These are phyloP conservation scores for Choristoneura rosaceana DNA, from an alignment of 2,888 invertebrate species.

Conservation along the genomic window DNA sequence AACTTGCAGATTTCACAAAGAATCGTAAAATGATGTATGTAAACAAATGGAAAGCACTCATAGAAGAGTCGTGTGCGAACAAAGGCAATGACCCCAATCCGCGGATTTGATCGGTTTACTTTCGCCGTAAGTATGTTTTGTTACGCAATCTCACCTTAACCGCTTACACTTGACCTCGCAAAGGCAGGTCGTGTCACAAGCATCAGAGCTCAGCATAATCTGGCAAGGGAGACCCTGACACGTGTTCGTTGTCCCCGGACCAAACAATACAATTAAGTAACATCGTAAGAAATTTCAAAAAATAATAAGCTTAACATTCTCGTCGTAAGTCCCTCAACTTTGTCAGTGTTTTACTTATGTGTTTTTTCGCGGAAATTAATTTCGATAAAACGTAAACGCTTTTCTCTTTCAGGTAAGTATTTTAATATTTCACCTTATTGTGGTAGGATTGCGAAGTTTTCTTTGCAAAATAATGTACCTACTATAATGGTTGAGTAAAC, in stretches of 20 bases:
- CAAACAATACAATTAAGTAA: constrained; percentile 34
- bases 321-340: not conserved
- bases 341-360: constrained; percentile 1
- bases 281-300: constrained; percentile 21
- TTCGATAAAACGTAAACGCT: not conserved
- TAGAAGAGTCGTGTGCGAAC: constrained; percentile 58
- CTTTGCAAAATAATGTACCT: constrained; percentile 11
- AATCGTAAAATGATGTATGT: constrained; percentile 31
- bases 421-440: constrained; percentile 15
- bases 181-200: constrained; percentile 55
- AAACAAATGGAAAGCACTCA: constrained; percentile 40
- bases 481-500: constrained; percentile 17
- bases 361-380: constrained; percentile 6
- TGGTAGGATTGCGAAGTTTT: constrained; percentile 15
- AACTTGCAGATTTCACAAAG: constrained; percentile 25
- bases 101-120: constrained; percentile 74
- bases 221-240: constrained; percentile 38
- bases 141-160: constrained; percentile 81
- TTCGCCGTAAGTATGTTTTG: constrained; percentile 63
- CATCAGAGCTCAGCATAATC: constrained; percentile 40
- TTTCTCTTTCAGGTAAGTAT: not conserved
- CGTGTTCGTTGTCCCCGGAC: constrained; percentile 23
- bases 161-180: constrained; percentile 82
- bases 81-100: constrained; percentile 83
- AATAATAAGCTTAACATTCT: constrained; percentile 15